A percentile compares a stretch with the other conserved stretches of the same genome.
phyloP scores from a whole-genome alignment of 1,140 invertebrate genomes.

The Nephotettix cincticeps region DNA sequence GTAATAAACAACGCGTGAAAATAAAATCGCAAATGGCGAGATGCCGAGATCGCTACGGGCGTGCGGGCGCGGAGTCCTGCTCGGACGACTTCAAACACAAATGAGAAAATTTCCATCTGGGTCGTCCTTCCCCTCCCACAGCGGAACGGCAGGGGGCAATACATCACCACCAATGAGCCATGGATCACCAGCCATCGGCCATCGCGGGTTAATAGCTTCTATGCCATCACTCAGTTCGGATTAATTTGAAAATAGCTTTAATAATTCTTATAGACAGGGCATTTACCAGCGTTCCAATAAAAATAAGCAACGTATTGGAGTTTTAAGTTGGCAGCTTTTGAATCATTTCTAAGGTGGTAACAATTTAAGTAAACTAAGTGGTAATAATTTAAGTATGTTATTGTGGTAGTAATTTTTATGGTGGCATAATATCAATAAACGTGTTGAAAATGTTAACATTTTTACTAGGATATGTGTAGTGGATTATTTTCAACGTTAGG shows the following conservation, averaged over 20 bases:
- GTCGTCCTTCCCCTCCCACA: neutral
- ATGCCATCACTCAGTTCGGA: conserved; percentile 38
- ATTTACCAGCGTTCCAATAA: conserved; percentile 36
- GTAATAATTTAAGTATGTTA: too few species aligned
- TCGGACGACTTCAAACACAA: conserved; percentile 14
- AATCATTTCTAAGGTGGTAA: too few species aligned
- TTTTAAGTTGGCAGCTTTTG: conserved; percentile 28
- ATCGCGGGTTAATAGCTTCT: conserved; percentile 35
- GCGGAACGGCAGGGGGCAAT: conserved; percentile 21
- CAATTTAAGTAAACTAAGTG: too few species aligned
- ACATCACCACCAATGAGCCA: conserved; percentile 37
- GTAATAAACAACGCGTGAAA: too few species aligned
- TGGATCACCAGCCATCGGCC: conserved; percentile 30
- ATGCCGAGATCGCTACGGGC: too few species aligned
- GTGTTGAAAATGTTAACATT: too few species aligned
- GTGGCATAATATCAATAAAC: too few species aligned
- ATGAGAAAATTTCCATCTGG: conserved; percentile 24
- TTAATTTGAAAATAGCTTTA: conserved; percentile 39
- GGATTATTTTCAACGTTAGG: too few species aligned
- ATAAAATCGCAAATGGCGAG: too few species aligned
- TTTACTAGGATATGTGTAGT: too few species aligned
- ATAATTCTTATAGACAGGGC: conserved; percentile 39
- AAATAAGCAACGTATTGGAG: conserved; percentile 9
- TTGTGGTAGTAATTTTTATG: too few species aligned
- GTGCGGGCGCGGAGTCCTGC: too few species aligned